These are phyloP conservation scores for Eudyptes chrysolophus DNA, from an alignment of 2,113 vertebrate species.

Conservation along the genomic window DNA sequence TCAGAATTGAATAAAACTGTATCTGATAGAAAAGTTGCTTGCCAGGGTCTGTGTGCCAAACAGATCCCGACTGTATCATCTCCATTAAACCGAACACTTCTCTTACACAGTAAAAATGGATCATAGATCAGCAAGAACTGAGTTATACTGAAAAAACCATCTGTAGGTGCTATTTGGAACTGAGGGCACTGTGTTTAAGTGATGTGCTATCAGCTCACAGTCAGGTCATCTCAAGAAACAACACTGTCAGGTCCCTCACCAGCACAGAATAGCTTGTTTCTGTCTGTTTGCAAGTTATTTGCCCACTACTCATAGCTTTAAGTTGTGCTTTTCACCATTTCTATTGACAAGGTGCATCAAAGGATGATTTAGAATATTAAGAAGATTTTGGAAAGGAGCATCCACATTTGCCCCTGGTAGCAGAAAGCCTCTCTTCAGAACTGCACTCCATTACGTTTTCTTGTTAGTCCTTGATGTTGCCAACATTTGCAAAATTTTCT, in stretches of 20 bases:
- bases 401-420: neutral
- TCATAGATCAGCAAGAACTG: neutral
- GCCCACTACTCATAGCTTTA: neutral
- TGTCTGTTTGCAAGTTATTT: neutral
- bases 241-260: neutral
- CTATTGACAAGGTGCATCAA: neutral
- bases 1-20: neutral
- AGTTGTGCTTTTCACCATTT: neutral
- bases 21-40: neutral
- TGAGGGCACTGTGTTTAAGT: fast-evolving
- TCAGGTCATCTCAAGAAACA: neutral
- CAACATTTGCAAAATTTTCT: neutral
- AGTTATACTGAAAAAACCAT: neutral
- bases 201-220: neutral
- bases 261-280: neutral
- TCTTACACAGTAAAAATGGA: neutral
- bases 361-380: neutral
- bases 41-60: neutral
- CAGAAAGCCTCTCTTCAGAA: neutral
- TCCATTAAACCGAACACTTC: neutral
- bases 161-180: fast-evolving
- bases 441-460: neutral
- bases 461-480: fast-evolving
- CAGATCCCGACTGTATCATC: neutral
- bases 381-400: neutral